Evolutionary conservation across 1,140 invertebrate genomes (phyloP), one percentile per base, ranked within the genome.

Genomic region (Pogonomyrmex californicus): DNA sequence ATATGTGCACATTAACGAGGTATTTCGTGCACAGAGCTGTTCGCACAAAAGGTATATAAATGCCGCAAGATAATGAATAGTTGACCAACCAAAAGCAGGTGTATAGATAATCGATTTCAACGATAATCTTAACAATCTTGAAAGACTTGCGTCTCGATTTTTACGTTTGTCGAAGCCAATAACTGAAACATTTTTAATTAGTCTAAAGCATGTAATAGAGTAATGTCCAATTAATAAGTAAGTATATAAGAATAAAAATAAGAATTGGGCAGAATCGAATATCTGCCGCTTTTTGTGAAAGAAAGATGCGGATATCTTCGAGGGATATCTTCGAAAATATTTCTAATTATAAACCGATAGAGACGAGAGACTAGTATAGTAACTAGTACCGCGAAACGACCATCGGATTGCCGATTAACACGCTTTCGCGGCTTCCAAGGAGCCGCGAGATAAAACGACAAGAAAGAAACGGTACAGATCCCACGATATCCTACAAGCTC

Each of bases 1-100:
- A 62, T 83, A 83, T 73, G 79, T 60, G 79, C 79, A 49, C 79
- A 73, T 83, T 83, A 83, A 83, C 44, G 68, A 49, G 79, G 17
- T 83, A 83, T 83, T 83, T 83, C 56, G 41, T 83, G 41, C 68
- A 47, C 79, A 47, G 68, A 23, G 68, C 66, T 73, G 68, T 23
- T 82, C 41, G 41, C 44, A 47, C 79, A 75, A 73, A 83, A 83
- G 79, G 54, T 60, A 70, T 73, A 82, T 60, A 60, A 83, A 83
- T 83, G 68, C 68, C 54, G 41, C 49, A 60, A 83, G 79, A 73
- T 44, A 79, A 83, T 73, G 12, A 30, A 73, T 73, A 71, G 38
- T 23, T 47, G 30, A 82, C 30, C 44, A 47, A 30, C 66, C 4
- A 30, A 41, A 23, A 47, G 17, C 41, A 60, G 68, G 41, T 47